Evolutionary conservation across 2,113 vertebrate genomes (phyloP), one percentile per base, ranked within the genome.

Genomic region (Chaenocephalus aceratus): DNA sequence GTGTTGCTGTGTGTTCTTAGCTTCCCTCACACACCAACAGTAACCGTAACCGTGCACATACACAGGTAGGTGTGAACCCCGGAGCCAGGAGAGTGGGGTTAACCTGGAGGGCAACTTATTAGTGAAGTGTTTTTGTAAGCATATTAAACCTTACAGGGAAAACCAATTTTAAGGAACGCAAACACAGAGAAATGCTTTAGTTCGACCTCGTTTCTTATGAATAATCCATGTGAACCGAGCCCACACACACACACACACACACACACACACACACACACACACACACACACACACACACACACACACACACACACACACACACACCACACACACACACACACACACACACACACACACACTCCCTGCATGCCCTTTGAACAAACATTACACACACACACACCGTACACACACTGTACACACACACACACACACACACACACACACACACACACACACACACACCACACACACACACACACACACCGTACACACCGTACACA

Each of bases 161-260:
- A 88, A 79, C 52, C 62, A 48, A 80, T 1, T 10, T 41, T 11
- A 9, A 21, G 21, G 3, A 23, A 26, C n/a, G 9, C 34, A 72
- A 62, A 72, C 49, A 75, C 48, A 84, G 49, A 36, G 59, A 86
- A 51, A 46, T 80, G 0, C 36, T 41, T 58, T 30, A 52, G 46
- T 48, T 67, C 75, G 18, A 83, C 76, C 41, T 34, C 2, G 4
- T 75, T 75, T 41, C 7, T 79, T 57, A 72, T 16, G 58, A 74
- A 52, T 54, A 5, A 26, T 85, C 60, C 13, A 26, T 53, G 64
- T 56, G 51, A 73, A 45, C 41, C 15, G 3, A 84, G n/a, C n/a
- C n/a, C 21, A 21, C 21, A 21, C 21, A 21, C 21, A 21, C 21
- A 21, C 21, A 21, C 21, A 21, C 21, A 21, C 21, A 21, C 21